These are phyloP conservation scores for Epistrophella euchroma DNA, from an alignment of 2,888 invertebrate species.

Conservation along the genomic window DNA sequence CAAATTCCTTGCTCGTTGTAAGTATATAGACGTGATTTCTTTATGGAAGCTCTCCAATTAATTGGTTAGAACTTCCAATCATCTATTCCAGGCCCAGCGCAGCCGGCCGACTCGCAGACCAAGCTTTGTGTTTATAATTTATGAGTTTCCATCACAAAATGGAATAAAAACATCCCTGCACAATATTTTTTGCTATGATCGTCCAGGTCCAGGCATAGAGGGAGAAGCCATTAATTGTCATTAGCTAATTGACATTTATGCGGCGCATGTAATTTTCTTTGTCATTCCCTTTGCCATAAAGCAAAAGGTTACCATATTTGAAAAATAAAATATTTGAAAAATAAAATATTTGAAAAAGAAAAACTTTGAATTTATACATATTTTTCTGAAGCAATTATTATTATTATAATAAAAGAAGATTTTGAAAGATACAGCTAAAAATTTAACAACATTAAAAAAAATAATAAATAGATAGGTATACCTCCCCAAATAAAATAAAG, in stretches of 20 bases:
- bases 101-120: neutral
- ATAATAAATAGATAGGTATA: too few relatives aligned
- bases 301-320: neutral
- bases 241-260: slow-evolving; percentile 76
- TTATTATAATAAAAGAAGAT: too few relatives aligned
- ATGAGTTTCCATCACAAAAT: slow-evolving; percentile 34
- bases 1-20: slow-evolving; percentile 41
- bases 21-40: slow-evolving; percentile 51
- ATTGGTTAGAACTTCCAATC: slow-evolving; percentile 61
- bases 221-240: slow-evolving; percentile 70
- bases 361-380: neutral
- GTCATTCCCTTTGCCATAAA: neutral
- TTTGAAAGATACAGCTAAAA: too few relatives aligned
- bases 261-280: slow-evolving; percentile 58
- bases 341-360: neutral
- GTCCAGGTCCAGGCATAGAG: slow-evolving; percentile 21
- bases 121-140: slow-evolving; percentile 41
- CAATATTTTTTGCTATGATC: slow-evolving; percentile 32
- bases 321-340: too few relatives aligned
- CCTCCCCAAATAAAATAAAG: too few relatives aligned
- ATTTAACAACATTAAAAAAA: too few relatives aligned
- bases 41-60: slow-evolving; percentile 39
- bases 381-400: neutral
- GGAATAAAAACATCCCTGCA: slow-evolving; percentile 16
- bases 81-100: neutral